Percentiles rank a stretch among this genome's conserved stretches.
These are phyloP conservation scores for Silurus asotus DNA, from an alignment of 2,113 vertebrate species.

Conservation along the genomic window DNA sequence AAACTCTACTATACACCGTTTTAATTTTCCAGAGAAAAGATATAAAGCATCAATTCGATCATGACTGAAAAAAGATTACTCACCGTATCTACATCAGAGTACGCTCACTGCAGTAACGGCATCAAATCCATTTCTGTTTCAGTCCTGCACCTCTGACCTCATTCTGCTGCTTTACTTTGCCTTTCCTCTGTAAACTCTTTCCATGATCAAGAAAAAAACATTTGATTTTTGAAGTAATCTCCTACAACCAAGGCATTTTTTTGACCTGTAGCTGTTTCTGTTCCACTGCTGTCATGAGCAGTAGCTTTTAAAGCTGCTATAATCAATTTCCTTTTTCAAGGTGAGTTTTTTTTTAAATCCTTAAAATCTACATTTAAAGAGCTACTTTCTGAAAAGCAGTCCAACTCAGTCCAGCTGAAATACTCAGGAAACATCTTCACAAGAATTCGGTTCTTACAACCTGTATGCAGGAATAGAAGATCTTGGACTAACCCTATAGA, in stretches of 20 bases:
- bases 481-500: too few species aligned
- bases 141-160: not conserved
- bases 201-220: not conserved
- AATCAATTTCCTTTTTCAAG: not conserved
- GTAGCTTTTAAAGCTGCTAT: not conserved
- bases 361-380: not conserved
- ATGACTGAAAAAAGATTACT: not conserved
- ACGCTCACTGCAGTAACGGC: not conserved
- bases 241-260: not conserved
- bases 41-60: not conserved
- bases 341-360: not conserved
- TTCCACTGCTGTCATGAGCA: not conserved
- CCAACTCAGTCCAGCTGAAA: not conserved
- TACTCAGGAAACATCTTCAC: not conserved
- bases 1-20: not conserved
- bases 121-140: not conserved
- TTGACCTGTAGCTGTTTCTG: not conserved
- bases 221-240: not conserved
- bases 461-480: too few species aligned
- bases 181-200: not conserved
- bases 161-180: not conserved
- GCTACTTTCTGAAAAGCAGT: not conserved
- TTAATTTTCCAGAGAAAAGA: not conserved
- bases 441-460: not conserved
- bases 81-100: not conserved